Base-by-base conservation (phyloP, 2,888 invertebrate genomes). In the Cheilosia scutellata region DNA sequence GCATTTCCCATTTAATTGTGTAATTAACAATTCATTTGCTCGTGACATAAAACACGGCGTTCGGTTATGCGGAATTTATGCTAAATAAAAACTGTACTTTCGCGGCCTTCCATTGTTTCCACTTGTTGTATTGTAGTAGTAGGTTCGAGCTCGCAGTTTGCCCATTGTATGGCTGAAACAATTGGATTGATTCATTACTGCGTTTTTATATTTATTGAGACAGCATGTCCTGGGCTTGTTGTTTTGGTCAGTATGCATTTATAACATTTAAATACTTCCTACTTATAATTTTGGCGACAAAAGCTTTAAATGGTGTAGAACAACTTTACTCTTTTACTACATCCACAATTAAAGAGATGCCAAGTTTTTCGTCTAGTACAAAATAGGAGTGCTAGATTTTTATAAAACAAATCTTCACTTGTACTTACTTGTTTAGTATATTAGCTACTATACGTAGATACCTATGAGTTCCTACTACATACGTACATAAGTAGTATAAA, bases 21-120 rank as follows among this genome's bases (percentile, higher is more conserved):
- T 82, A 87, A 87, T 87, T 87, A 87, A 87, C 87, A 87, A 87
- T 87, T 87, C 77, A 87, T 87, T 87, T 87, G 87, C 58, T 87
- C 60, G 87, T 87, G 87, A 87, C 87, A 82, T 80, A 78, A 82
- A 87, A 82, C 86, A 86, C 65, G 82, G 76, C 72, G 60, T 86
- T 77, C 49, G 82, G 80, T 86, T 82, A 80, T 86, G 76, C 72
- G 82, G 76, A 82, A 86, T 86, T 82, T 82, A 86, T 86, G 82
- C 76, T 68, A 68, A 66, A 72, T 77, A 72, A 82, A 72, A 74
- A 60, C 63, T 57, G 51, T 51, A 63, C 40, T 70, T 29, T 68
- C 44, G 70, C 55, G 49, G 47, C 49, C 37, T 68, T 65, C 71
- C 75, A 86, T 86, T 82, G 82, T 86, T 76, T 82, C 71, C 71